A percentile compares a stretch with the other conserved stretches of the same genome.
These are phyloP conservation scores for Sitophilus oryzae DNA, from an alignment of 1,140 invertebrate genomes.

Conservation along the genomic window DNA sequence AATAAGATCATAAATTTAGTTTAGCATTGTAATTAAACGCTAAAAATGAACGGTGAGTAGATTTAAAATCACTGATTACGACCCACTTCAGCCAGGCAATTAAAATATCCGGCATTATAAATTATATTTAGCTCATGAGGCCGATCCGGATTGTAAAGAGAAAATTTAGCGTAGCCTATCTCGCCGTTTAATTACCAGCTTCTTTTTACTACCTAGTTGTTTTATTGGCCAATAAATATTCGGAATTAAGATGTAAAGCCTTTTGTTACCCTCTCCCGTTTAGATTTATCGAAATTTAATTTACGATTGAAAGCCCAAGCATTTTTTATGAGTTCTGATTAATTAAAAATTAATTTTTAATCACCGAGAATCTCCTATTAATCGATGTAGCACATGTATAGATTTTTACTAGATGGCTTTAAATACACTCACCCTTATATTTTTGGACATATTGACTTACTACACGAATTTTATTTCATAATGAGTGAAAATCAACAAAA, in stretches of 20 bases:
- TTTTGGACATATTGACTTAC: too few relatives aligned
- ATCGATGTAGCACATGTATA: too few relatives aligned
- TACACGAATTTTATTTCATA: too few relatives aligned
- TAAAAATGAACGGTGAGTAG: not conserved
- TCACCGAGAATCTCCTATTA: too few relatives aligned
- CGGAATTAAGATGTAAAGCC: conserved; percentile 6
- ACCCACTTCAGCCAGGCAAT: not conserved
- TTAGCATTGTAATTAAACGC: not conserved
- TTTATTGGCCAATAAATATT: conserved; percentile 8
- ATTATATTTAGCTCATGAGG: not conserved
- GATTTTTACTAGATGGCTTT: too few relatives aligned
- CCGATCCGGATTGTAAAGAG: not conserved
- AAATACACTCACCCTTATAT: too few relatives aligned
- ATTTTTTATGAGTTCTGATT: too few relatives aligned
- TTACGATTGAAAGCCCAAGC: not conserved
- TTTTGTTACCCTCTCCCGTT: not conserved
- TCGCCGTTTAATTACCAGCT: conserved; percentile 4
- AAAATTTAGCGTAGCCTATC: conserved; percentile 1
- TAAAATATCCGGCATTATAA: not conserved
- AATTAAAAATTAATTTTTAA: too few relatives aligned
- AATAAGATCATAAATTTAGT: too few relatives aligned
- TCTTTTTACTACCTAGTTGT: conserved; percentile 11
- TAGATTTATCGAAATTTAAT: conserved; percentile 6
- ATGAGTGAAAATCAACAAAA: too few relatives aligned
- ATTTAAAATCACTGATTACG: not conserved